Percentiles rank a stretch among this genome's conserved stretches.
Conservation (phyloP, 2,888 invertebrate genomes). For the Athetis lepigone region DNA sequence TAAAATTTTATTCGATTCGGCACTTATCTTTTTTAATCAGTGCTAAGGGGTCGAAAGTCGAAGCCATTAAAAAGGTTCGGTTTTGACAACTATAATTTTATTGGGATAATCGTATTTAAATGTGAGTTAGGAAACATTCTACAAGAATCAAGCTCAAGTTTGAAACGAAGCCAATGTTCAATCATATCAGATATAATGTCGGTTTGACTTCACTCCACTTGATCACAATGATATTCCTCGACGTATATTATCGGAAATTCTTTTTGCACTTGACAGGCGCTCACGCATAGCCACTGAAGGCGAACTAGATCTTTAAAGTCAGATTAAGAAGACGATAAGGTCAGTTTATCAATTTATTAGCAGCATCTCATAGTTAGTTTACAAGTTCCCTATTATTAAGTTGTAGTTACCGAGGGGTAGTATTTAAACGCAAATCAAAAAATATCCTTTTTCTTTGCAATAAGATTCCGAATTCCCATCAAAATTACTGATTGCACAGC, state of each 20-base stretch:
- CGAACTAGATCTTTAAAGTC: slow-evolving; percentile 31
- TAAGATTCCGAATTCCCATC: no score
- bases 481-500: no score
- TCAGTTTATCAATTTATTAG: slow-evolving; percentile 3
- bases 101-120: neutral
- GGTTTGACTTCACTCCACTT: slow-evolving; percentile 19
- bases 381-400: neutral
- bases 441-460: no score
- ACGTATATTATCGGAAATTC: slow-evolving; percentile 35
- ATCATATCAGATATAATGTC: slow-evolving; percentile 48
- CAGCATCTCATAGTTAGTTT: neutral
- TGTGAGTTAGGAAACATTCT: slow-evolving; percentile 3
- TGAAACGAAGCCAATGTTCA: slow-evolving; percentile 8
- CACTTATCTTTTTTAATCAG: slow-evolving; percentile 7
- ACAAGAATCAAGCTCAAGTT: neutral
- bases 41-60: slow-evolving; percentile 12
- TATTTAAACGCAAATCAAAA: no score
- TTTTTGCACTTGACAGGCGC: slow-evolving; percentile 46
- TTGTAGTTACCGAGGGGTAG: no score
- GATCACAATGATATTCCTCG: slow-evolving; percentile 41
- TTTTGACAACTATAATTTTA: neutral
- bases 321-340: slow-evolving; percentile 15
- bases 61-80: slow-evolving; percentile 9
- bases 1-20: neutral
- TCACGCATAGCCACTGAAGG: slow-evolving; percentile 43